Evolutionary conservation across 2,113 vertebrate genomes (phyloP).

Genomic region (Campylomormyrus numenius): DNA sequence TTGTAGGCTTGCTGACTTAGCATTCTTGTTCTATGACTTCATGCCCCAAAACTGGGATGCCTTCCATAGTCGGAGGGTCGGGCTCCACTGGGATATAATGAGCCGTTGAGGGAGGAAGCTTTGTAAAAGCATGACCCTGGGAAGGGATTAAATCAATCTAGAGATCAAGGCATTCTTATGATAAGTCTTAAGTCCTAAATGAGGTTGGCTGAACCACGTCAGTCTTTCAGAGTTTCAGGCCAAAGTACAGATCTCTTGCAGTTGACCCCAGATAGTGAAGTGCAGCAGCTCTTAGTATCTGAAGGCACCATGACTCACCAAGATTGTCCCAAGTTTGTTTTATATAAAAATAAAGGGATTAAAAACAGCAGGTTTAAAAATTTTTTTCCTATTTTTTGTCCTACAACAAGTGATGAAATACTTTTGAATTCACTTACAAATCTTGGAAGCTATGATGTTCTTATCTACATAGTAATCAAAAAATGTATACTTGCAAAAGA

Average conservation of each 20-base stretch:
- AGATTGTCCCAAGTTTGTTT: background rate
- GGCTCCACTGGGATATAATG: constrained; percentile 35
- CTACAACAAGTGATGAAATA: background rate
- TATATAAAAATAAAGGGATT: background rate
- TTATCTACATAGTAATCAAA: background rate
- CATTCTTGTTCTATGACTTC: constrained; percentile 61
- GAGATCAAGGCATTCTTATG: constrained; percentile 53
- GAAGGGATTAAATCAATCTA: constrained; percentile 41
- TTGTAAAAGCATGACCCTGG: constrained; percentile 42
- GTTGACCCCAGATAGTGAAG: constrained; percentile 17
- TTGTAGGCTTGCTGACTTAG: constrained; percentile 57
- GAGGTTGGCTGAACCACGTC: constrained; percentile 44
- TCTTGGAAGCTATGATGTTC: background rate
- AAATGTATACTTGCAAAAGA: background rate
- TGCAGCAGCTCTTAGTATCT: background rate
- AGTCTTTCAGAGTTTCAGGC: constrained; percentile 31
- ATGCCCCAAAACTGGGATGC: constrained; percentile 41
- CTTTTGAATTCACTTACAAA: background rate
- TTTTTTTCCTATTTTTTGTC: background rate
- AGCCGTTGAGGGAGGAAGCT: constrained; percentile 41
- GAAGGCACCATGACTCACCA: background rate
- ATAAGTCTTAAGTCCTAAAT: constrained; percentile 49
- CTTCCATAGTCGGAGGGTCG: constrained; percentile 23
- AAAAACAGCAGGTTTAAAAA: background rate
- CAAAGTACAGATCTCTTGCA: constrained; percentile 33